These are phyloP conservation scores for Eubasilissa regina DNA, from an alignment of 1,140 invertebrate species.

Conservation along the genomic window DNA sequence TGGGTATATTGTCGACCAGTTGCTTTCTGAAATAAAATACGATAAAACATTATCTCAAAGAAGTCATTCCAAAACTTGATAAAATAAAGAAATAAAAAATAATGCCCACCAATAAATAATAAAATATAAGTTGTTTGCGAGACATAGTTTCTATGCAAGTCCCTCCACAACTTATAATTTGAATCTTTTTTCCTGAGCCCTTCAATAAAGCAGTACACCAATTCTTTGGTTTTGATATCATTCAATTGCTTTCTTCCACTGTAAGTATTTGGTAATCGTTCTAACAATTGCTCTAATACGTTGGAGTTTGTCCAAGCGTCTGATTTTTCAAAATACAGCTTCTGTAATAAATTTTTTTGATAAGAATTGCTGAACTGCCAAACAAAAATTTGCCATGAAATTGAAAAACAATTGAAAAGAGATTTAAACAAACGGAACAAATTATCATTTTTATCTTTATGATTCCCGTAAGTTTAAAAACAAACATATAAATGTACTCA, in stretches of 20 bases:
- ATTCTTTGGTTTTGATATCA: conserved; percentile 54
- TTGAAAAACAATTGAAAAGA: too few relatives aligned
- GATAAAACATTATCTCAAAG: background rate
- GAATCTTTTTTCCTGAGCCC: conserved; percentile 48
- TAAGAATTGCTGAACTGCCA: too few relatives aligned
- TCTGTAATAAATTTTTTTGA: background rate
- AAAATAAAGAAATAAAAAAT: conserved; percentile 2
- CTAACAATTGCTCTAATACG: conserved; percentile 49
- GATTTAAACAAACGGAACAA: too few relatives aligned
- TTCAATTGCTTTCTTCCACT: conserved; percentile 47
- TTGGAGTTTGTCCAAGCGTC: conserved; percentile 53
- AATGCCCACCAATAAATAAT: conserved; percentile 48
- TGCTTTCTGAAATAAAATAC: conserved; percentile 44
- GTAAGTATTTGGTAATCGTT: conserved; percentile 50
- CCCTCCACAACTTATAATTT: conserved; percentile 45
- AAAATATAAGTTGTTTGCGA: conserved; percentile 51
- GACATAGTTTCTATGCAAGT: conserved; percentile 35
- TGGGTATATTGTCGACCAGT: conserved; percentile 43
- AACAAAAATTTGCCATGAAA: too few relatives aligned
- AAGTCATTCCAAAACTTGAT: background rate
- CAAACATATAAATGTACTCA: conserved; percentile 30
- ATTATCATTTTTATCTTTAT: too few relatives aligned
- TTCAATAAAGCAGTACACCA: conserved; percentile 44
- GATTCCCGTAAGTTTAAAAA: too few relatives aligned
- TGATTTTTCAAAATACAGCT: conserved; percentile 51